Evolutionary conservation across 2,113 vertebrate species (phyloP).

Genomic region (Pluvianellus socialis): DNA sequence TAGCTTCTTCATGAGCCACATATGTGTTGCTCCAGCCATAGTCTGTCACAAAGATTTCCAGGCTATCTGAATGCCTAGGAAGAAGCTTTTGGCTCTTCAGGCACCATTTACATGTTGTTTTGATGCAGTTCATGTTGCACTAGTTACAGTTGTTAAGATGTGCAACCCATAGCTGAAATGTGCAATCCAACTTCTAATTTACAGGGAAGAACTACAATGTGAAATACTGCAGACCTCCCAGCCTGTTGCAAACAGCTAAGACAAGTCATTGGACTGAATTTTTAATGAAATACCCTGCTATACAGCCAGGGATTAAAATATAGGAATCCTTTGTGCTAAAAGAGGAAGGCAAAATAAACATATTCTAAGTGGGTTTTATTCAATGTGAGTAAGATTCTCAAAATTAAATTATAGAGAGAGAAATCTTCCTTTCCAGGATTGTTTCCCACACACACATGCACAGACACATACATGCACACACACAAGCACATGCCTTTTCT

Average conservation of each 20-base stretch:
- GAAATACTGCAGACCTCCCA: constrained; percentile 1
- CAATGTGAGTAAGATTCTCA: background rate
- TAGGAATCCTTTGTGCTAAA: background rate
- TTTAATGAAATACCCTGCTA: background rate
- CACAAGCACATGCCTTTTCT: background rate
- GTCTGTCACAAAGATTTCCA: background rate
- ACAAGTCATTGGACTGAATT: background rate
- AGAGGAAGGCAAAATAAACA: background rate
- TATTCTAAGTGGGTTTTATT: background rate
- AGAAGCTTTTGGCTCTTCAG: background rate
- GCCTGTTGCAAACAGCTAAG: background rate
- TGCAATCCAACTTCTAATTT: background rate
- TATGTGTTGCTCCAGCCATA: background rate
- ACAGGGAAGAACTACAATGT: background rate
- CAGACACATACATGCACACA: too few species aligned
- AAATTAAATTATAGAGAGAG: background rate
- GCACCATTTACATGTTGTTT: background rate
- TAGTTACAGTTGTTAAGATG: background rate
- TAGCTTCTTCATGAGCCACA: background rate
- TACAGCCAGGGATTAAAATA: background rate
- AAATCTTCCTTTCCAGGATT: background rate
- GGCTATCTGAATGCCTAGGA: background rate
- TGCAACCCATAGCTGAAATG: background rate
- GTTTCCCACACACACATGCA: background rate
- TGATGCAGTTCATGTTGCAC: background rate